Evolutionary conservation across 2,888 invertebrate genomes (phyloP).

Genomic region (Eristalis intricaria): DNA sequence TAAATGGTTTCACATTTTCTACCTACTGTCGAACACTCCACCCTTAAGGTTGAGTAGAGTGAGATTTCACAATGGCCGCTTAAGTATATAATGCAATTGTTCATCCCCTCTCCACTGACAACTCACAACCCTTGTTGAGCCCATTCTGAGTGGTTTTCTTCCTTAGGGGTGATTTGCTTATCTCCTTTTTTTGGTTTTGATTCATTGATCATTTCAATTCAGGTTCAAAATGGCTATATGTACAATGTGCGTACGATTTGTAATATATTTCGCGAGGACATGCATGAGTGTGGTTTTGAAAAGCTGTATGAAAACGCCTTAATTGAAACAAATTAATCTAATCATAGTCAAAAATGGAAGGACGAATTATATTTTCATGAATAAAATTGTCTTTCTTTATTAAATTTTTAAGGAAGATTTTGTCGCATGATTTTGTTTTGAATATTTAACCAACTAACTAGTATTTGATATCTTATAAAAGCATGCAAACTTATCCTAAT

Average conservation of each 20-base stretch:
- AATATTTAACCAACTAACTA: too few species aligned
- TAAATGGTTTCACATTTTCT: constrained; percentile 75
- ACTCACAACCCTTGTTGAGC: constrained; percentile 62
- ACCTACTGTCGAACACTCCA: constrained; percentile 63
- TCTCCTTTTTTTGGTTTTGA: constrained; percentile 43
- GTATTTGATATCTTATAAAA: too few species aligned
- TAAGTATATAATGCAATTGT: constrained; percentile 68
- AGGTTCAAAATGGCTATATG: constrained; percentile 20
- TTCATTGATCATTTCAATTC: constrained; percentile 53
- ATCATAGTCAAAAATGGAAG: too few species aligned
- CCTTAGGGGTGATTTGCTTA: constrained; percentile 66
- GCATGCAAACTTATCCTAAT: too few species aligned
- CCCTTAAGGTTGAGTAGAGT: constrained; percentile 58
- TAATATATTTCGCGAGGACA: background rate
- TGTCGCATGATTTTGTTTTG: too few species aligned
- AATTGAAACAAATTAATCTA: background rate
- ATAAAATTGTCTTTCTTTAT: too few species aligned
- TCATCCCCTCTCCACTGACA: constrained; percentile 63
- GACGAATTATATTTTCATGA: too few species aligned
- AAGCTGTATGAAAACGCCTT: too few species aligned
- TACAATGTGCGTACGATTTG: background rate
- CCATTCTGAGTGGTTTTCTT: constrained; percentile 60
- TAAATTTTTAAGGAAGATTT: too few species aligned
- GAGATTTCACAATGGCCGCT: constrained; percentile 68
- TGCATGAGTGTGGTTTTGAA: too few species aligned